Percentiles rank a stretch among this genome's conserved stretches.
Conservation (phyloP, 2,888 invertebrate species). For the Tetropium fuscum region DNA sequence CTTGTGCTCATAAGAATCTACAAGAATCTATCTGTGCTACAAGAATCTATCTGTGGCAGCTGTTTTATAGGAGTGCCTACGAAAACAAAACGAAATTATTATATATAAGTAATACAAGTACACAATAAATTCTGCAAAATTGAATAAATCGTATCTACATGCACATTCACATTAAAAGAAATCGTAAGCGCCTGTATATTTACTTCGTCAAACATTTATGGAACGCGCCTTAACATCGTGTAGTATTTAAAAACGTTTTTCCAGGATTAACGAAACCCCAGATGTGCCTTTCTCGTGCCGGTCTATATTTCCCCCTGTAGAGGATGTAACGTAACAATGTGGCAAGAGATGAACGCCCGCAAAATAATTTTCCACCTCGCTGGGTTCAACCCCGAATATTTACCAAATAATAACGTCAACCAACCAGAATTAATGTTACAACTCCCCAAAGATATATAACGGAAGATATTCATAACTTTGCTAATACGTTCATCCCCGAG, state of each 20-base stretch:
- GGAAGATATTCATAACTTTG: conserved; percentile 35
- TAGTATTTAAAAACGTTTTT: conserved; percentile 40
- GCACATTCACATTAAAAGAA: too few relatives aligned
- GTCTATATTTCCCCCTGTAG: conserved; percentile 30
- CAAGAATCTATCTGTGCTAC: too few relatives aligned
- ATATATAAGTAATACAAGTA: too few relatives aligned
- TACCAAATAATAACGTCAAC: conserved; percentile 62
- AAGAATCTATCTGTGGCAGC: too few relatives aligned
- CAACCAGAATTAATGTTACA: conserved; percentile 60
- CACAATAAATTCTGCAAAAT: too few relatives aligned
- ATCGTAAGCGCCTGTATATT: too few relatives aligned
- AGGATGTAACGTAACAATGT: conserved; percentile 57
- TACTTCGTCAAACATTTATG: conserved; percentile 4
- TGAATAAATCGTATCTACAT: too few relatives aligned
- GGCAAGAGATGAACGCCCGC: conserved; percentile 61
- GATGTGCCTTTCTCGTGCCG: conserved; percentile 40
- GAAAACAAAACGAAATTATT: too few relatives aligned
- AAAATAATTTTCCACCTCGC: conserved; percentile 64
- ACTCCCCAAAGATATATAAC: conserved; percentile 42
- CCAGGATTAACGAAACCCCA: conserved; percentile 40
- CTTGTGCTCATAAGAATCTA: too few relatives aligned
- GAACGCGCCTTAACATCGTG: neutral
- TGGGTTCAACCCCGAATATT: conserved; percentile 59
- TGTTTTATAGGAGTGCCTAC: too few relatives aligned
- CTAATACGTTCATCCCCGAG: conserved; percentile 21